Percentiles rank a stretch among this genome's conserved stretches.
These are phyloP conservation scores for Hemicentrotus pulcherrimus DNA, from an alignment of 35 echinoderm and acorn worm species.

Conservation along the genomic window DNA sequence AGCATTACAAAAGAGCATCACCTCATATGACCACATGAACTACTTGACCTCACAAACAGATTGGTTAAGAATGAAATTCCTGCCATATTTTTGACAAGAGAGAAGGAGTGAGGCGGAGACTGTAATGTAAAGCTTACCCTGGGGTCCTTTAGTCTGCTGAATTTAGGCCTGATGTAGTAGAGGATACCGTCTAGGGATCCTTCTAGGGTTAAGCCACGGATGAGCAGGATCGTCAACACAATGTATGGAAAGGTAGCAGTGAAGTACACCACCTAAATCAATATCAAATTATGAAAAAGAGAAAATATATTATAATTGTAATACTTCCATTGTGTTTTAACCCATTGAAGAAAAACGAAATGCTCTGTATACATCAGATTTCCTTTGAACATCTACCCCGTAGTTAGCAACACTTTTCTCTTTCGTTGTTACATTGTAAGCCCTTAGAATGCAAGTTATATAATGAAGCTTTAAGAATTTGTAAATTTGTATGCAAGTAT, in stretches of 20 bases:
- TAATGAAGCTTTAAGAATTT: too few relatives aligned
- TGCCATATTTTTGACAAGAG: neutral
- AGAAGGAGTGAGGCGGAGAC: neutral
- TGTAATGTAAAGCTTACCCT: conserved; percentile 53
- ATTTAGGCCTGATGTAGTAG: conserved; percentile 67
- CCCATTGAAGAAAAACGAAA: too few relatives aligned
- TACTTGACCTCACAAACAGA: neutral
- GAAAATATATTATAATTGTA: neutral
- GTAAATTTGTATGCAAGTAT: too few relatives aligned
- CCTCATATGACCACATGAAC: neutral
- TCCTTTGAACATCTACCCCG: too few relatives aligned
- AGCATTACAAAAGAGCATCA: neutral
- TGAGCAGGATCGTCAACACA: conserved; percentile 62
- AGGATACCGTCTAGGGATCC: conserved; percentile 64
- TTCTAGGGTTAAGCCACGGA: conserved; percentile 59
- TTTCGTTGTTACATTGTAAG: too few relatives aligned
- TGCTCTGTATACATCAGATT: too few relatives aligned
- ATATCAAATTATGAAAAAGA: neutral
- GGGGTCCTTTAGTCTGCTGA: conserved; percentile 47
- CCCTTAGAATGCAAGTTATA: too few relatives aligned
- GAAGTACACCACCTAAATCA: conserved; percentile 72
- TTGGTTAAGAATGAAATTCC: neutral
- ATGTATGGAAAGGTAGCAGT: conserved; percentile 71
- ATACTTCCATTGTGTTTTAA: too few relatives aligned
- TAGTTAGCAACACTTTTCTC: too few relatives aligned